Percentiles rank a stretch among this genome's conserved stretches.
phyloP scores from a whole-genome alignment of 2,888 invertebrate genomes.

The Acholoe squamosa region DNA sequence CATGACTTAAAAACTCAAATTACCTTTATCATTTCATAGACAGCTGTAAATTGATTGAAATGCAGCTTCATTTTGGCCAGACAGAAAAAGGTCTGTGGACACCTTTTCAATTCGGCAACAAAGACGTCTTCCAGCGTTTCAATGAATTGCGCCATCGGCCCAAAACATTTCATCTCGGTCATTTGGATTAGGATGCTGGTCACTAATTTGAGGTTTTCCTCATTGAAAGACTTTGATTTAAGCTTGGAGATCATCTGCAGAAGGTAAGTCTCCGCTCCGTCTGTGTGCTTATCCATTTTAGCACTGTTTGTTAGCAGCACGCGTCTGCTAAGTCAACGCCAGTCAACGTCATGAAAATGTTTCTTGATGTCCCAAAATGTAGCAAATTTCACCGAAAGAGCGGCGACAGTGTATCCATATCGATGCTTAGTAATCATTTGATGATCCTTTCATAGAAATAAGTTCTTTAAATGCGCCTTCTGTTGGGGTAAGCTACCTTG shows the following conservation, averaged over 20 bases:
- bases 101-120: background rate
- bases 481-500: too few relatives aligned
- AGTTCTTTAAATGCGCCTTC: too few relatives aligned
- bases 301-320: background rate
- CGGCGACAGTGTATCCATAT: background rate
- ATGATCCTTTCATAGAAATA: too few relatives aligned
- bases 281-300: background rate
- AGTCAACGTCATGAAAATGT: background rate
- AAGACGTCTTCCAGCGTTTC: background rate
- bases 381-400: background rate
- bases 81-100: background rate
- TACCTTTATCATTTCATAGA: constrained; percentile 20
- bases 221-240: background rate
- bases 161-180: background rate
- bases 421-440: background rate
- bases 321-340: constrained; percentile 3
- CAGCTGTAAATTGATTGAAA: background rate
- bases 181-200: background rate
- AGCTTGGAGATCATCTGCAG: background rate
- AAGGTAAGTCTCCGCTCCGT: background rate
- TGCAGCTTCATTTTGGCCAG: constrained; percentile 13
- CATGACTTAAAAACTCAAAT: background rate
- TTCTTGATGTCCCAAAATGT: background rate
- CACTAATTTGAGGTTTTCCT: background rate
- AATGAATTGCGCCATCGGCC: background rate